Evolutionary conservation across 64 coral and sea anemone species (phyloP).

Genomic region (Montipora cactus): DNA sequence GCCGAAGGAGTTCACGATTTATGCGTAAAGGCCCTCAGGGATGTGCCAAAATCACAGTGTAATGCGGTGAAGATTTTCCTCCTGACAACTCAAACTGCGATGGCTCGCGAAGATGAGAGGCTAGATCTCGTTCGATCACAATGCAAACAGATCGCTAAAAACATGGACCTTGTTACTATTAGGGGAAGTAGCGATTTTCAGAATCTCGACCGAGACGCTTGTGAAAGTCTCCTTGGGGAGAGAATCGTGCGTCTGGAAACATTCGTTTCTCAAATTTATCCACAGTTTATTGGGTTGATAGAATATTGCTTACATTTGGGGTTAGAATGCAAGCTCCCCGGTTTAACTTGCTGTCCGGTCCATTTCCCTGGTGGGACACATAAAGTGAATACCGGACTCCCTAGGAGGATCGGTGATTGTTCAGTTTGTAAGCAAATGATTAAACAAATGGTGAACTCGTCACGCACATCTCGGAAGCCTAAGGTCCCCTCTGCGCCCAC

Average conservation of each 20-base stretch:
- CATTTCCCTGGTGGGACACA: neutral
- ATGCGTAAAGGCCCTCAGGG: neutral
- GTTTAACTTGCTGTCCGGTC: neutral
- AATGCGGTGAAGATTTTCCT: neutral
- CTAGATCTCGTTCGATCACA: neutral
- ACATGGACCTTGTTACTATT: neutral
- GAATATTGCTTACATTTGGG: neutral
- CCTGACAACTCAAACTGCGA: neutral
- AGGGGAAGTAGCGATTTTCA: neutral
- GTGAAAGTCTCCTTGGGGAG: neutral
- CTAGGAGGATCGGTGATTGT: neutral
- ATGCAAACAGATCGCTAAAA: neutral
- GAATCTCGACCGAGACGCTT: neutral
- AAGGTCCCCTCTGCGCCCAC: no score
- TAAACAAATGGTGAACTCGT: neutral
- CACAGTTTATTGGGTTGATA: slow-evolving; percentile 20
- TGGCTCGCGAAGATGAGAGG: neutral
- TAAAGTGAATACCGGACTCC: neutral
- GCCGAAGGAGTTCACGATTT: neutral
- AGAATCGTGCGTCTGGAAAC: neutral
- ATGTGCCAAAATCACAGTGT: neutral
- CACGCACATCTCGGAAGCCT: no score
- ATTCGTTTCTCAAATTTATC: slow-evolving; percentile 1
- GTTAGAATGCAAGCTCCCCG: neutral
- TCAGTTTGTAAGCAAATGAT: neutral